Base-by-base conservation (phyloP, 2,797 vertebrate species). In the Pseudochaenichthys georgianus region DNA sequence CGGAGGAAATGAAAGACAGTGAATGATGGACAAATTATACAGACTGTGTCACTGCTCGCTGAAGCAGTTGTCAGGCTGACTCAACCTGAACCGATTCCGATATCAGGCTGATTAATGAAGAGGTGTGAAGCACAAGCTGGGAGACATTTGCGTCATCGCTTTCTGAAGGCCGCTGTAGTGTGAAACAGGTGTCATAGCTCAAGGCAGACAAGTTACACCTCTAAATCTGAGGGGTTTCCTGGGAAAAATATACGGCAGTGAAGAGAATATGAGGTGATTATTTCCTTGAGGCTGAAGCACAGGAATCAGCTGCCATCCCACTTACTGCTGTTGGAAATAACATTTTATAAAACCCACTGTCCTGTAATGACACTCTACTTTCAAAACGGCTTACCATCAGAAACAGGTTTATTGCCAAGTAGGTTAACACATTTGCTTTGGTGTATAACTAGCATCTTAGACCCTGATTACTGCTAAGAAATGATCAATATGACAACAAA, bases 101-200 rank as follows among this genome's bases (percentile, higher is more conserved):
- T 38, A 28, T 45, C 65, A 55, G 77, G 72, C 67, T 79, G 82
- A 80, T 84, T 63, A 72, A 77, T 74, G 62, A 51, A 60, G 65
- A 78, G 43, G 81, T 78, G 70, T 86, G 81, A 90, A 89, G 85
- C 88, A 88, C 85, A 89, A 85, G 78, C 70, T 77, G 74, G 69
- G 73, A 78, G 73, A 78, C 75, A 41, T 82, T 80, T 87, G 74
- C 52, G 65, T 82, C 70, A 81, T 65, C 48, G 74, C 77, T 73
- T 78, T 80, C 74, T 54, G 73, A 74, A 38, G 70, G 60, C 55
- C 9, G 28, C 48, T 45, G 3, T 47, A 17, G 73, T 68, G 78
- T 73, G 82, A 83, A 77, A 67, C 54, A 15, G 57, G 28, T 19
- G 57, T 48, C 68, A 5, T 66, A 28, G 70, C 75, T 83, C 43